Evolutionary conservation across 2,113 vertebrate genomes (phyloP).

Genomic region (Asarcornis scutulata): DNA sequence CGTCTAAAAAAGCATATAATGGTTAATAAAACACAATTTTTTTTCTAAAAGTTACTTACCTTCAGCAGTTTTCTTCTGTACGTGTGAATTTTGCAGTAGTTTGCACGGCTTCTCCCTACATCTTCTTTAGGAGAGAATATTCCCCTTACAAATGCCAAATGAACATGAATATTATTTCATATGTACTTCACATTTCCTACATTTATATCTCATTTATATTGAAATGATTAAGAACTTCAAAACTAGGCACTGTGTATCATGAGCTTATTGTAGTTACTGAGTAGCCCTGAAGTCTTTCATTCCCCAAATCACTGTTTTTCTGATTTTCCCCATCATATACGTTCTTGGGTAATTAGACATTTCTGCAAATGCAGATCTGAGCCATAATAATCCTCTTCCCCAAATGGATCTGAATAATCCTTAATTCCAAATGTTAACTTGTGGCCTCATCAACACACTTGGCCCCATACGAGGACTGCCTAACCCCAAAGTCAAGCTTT

Average conservation of each 20-base stretch:
- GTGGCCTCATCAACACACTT: accelerated
- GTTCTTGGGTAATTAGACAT: background rate
- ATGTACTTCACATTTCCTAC: accelerated
- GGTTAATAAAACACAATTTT: accelerated
- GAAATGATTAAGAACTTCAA: background rate
- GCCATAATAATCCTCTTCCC: background rate
- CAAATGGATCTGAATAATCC: background rate
- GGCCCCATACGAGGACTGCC: no score
- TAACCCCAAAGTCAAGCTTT: accelerated
- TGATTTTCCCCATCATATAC: no score
- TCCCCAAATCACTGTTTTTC: accelerated
- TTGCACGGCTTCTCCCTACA: accelerated
- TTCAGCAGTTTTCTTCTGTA: accelerated
- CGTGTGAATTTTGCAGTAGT: accelerated
- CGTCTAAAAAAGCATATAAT: background rate
- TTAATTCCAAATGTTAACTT: background rate
- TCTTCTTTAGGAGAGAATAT: background rate
- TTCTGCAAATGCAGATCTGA: background rate
- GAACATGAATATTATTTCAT: accelerated
- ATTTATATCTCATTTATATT: background rate
- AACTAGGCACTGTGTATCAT: accelerated
- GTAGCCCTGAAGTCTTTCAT: background rate
- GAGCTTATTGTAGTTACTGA: background rate
- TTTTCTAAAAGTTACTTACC: background rate
- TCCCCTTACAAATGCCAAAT: accelerated